These are phyloP conservation scores for Polyodon spathula DNA, from an alignment of 2,113 vertebrate genomes.

Conservation along the genomic window DNA sequence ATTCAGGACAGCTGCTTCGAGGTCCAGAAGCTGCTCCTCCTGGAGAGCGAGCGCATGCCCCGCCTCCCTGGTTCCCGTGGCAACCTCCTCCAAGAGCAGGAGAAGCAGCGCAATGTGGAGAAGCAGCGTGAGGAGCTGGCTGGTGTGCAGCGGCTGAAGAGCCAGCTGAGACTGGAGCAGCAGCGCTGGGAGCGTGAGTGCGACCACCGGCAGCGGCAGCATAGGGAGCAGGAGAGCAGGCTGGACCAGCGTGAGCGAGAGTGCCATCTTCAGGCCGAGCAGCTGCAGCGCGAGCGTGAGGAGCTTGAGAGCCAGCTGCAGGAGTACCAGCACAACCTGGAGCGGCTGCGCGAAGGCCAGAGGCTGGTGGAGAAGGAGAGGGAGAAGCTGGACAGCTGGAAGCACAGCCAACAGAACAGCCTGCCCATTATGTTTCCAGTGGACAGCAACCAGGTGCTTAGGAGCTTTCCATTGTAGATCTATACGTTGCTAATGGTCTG, in stretches of 20 bases:
- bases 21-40: slow-evolving; percentile 67
- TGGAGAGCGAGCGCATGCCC: slow-evolving; percentile 55
- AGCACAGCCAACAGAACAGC: slow-evolving; percentile 54
- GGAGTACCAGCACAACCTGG: slow-evolving; percentile 58
- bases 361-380: slow-evolving; percentile 51
- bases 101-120: no score
- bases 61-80: no score
- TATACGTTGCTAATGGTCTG: no score
- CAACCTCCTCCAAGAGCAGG: no score
- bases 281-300: slow-evolving; percentile 42
- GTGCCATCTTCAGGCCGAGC: slow-evolving; percentile 55
- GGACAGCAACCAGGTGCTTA: slow-evolving; percentile 40
- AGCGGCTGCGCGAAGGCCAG: slow-evolving; percentile 56
- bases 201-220: slow-evolving; percentile 48
- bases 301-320: slow-evolving; percentile 44
- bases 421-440: slow-evolving; percentile 56
- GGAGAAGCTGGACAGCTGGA: slow-evolving; percentile 54
- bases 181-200: slow-evolving; percentile 61
- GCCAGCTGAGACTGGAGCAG: slow-evolving; percentile 43
- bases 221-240: slow-evolving; percentile 42
- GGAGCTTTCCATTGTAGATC: no score
- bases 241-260: slow-evolving; percentile 54
- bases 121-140: no score
- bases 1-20: slow-evolving; percentile 83
- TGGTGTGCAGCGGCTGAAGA: no score